Evolutionary conservation across 2,113 vertebrate species (phyloP).

Genomic region (Parus major): DNA sequence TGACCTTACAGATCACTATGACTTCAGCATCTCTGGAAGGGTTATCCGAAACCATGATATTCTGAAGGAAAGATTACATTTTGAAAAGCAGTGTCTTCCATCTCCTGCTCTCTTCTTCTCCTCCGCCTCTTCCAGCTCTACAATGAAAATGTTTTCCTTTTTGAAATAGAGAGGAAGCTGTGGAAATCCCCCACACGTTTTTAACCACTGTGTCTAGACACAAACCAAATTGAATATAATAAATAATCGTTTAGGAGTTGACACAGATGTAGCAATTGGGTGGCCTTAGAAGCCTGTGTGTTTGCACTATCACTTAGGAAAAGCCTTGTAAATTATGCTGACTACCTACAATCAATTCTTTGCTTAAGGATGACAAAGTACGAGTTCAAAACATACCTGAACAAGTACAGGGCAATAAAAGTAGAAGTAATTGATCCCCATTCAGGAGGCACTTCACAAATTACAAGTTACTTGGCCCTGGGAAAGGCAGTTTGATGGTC

Average conservation of each 20-base stretch:
- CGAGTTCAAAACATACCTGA: background rate
- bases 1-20: background rate
- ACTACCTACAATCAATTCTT: background rate
- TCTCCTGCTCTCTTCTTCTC: background rate
- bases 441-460: constrained; percentile 1
- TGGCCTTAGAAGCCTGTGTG: background rate
- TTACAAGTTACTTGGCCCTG: background rate
- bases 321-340: constrained; percentile 34
- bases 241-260: constrained; percentile 36
- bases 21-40: background rate
- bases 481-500: background rate
- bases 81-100: background rate
- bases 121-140: background rate
- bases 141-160: background rate
- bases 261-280: constrained; percentile 10
- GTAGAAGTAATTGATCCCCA: background rate
- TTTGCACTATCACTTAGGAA: background rate
- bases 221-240: constrained; percentile 45
- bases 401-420: background rate
- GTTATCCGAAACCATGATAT: background rate
- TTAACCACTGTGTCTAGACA: constrained; percentile 33
- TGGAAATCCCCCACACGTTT: background rate
- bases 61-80: constrained; percentile 1
- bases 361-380: constrained; percentile 44
- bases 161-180: constrained; percentile 20